These are phyloP conservation scores for Andrena flavipes DNA, from an alignment of 2,888 invertebrate genomes.

Conservation along the genomic window DNA sequence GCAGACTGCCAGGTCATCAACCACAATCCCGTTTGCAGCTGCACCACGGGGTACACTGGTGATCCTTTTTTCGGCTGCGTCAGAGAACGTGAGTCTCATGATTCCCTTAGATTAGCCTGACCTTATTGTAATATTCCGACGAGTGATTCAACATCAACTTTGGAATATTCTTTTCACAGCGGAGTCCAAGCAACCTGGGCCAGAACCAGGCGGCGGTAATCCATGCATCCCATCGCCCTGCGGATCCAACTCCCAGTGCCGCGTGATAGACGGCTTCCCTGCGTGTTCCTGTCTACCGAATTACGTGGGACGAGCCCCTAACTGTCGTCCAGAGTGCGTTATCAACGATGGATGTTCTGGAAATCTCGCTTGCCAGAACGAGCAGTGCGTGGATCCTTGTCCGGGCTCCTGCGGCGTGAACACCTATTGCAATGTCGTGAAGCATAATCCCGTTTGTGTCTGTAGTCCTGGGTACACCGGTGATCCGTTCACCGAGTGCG, in stretches of 20 bases:
- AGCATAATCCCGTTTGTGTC: slow-evolving; percentile 93
- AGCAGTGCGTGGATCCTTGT: slow-evolving; percentile 93
- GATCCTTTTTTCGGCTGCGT: slow-evolving; percentile 93
- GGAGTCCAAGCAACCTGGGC: slow-evolving; percentile 50
- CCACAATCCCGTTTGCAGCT: slow-evolving; percentile 94
- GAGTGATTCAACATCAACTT: not conserved
- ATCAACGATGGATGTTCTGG: slow-evolving; percentile 94
- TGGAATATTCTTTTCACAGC: slow-evolving; percentile 22
- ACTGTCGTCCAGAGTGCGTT: slow-evolving; percentile 94
- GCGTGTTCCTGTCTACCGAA: slow-evolving; percentile 92
- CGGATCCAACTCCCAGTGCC: slow-evolving; percentile 93
- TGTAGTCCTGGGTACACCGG: slow-evolving; percentile 93
- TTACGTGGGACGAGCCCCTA: slow-evolving; percentile 93
- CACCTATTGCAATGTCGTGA: slow-evolving; percentile 92
- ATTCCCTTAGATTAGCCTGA: not conserved
- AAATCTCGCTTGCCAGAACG: slow-evolving; percentile 93
- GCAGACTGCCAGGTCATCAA: slow-evolving; percentile 93
- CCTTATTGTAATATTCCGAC: not conserved
- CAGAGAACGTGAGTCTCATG: slow-evolving; percentile 87
- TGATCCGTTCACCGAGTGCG: slow-evolving; percentile 93
- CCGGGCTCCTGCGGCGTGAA: slow-evolving; percentile 93
- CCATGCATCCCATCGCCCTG: slow-evolving; percentile 94
- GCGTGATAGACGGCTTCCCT: slow-evolving; percentile 90
- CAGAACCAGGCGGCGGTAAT: slow-evolving; percentile 87
- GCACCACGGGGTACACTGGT: slow-evolving; percentile 90